A percentile compares a stretch with the other conserved stretches of the same genome.
Conservation (phyloP, 1,140 invertebrate genomes). For the Rhizoglyphus robini region DNA sequence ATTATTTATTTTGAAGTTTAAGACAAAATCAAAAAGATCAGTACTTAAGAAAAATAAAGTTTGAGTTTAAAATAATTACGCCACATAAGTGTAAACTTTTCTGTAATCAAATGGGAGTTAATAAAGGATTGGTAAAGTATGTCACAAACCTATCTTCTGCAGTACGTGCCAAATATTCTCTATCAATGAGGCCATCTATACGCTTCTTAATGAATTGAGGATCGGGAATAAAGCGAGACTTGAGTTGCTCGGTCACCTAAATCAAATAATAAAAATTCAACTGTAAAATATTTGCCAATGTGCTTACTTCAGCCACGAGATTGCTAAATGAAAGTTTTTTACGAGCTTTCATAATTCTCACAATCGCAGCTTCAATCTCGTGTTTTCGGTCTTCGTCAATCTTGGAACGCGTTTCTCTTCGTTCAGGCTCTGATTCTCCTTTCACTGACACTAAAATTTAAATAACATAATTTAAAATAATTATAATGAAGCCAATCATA, state of each 20-base stretch:
- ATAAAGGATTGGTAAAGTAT: background rate
- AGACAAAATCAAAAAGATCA: background rate
- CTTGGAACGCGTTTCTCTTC: slow-evolving; percentile 91
- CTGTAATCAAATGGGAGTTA: slow-evolving; percentile 36
- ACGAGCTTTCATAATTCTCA: slow-evolving; percentile 97
- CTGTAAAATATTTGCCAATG: too few species aligned
- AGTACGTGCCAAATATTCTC: slow-evolving; percentile 92
- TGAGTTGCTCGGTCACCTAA: slow-evolving; percentile 84
- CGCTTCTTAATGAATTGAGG: slow-evolving; percentile 97
- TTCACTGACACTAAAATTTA: slow-evolving; percentile 68
- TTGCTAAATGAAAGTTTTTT: slow-evolving; percentile 89
- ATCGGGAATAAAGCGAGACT: slow-evolving; percentile 87
- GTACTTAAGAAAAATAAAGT: too few species aligned
- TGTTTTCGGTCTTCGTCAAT: slow-evolving; percentile 98
- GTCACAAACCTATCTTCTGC: slow-evolving; percentile 64
- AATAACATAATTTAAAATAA: slow-evolving; percentile 18
- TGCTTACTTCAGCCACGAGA: slow-evolving; percentile 70
- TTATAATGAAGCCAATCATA: slow-evolving; percentile 25
- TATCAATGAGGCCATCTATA: slow-evolving; percentile 96
- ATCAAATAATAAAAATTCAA: slow-evolving; percentile 22
- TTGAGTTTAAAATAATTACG: slow-evolving; percentile 53
- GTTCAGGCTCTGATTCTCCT: slow-evolving; percentile 94
- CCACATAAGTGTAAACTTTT: slow-evolving; percentile 82
- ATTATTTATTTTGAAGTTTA: background rate
- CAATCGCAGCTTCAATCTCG: slow-evolving; percentile 98